Conservation (phyloP, 2,888 invertebrate species). For the Gnatocerus cornutus region DNA sequence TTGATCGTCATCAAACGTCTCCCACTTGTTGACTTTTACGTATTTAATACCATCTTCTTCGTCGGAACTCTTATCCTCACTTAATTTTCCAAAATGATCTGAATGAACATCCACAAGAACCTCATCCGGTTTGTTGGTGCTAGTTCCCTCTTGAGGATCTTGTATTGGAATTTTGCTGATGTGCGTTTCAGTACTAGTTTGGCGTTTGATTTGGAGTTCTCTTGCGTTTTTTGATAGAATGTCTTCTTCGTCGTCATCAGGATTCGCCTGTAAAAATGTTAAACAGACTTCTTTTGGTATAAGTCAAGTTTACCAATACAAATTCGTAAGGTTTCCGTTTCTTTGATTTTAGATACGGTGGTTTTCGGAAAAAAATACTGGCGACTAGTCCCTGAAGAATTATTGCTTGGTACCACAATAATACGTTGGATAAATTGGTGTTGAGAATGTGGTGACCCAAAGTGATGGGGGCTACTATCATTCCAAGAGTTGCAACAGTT, state of each 20-base stretch:
- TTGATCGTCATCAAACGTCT: slow-evolving; percentile 55
- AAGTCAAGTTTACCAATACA: slow-evolving; percentile 61
- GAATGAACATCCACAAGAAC: neutral
- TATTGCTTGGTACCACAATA: slow-evolving; percentile 75
- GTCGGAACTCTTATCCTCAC: slow-evolving; percentile 32
- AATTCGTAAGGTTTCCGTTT: slow-evolving; percentile 61
- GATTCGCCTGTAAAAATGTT: slow-evolving; percentile 56
- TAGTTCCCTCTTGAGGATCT: slow-evolving; percentile 22
- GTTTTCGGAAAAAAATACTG: slow-evolving; percentile 73
- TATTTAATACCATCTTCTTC: slow-evolving; percentile 52
- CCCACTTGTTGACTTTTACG: slow-evolving; percentile 51
- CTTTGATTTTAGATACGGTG: slow-evolving; percentile 71
- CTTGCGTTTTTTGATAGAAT: slow-evolving; percentile 71
- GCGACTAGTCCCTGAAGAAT: slow-evolving; percentile 75
- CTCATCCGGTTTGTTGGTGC: neutral
- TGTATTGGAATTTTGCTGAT: slow-evolving; percentile 50
- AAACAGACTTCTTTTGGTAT: neutral
- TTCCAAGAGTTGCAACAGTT: slow-evolving; percentile 74
- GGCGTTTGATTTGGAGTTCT: slow-evolving; percentile 64
- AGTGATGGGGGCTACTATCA: slow-evolving; percentile 73
- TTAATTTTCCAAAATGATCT: neutral
- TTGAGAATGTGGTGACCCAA: slow-evolving; percentile 72
- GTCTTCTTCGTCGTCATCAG: slow-evolving; percentile 72
- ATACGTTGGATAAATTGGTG: slow-evolving; percentile 69
- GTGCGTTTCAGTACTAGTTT: slow-evolving; percentile 53